These are phyloP conservation scores for Eptatretus atami DNA, from an alignment of 2,797 vertebrate genomes.

Conservation along the genomic window DNA sequence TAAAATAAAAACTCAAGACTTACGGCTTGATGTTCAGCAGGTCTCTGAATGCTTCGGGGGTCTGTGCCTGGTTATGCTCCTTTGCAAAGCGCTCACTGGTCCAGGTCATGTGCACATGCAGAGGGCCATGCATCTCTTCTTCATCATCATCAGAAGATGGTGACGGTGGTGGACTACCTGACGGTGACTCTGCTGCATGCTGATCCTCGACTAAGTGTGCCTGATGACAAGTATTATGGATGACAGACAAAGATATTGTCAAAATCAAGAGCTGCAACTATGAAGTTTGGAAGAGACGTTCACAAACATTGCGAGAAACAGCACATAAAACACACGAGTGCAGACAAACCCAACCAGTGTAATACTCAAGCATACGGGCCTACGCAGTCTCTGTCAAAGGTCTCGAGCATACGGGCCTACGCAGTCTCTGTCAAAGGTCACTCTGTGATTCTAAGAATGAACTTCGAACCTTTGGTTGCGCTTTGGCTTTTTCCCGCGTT, in stretches of 20 bases:
- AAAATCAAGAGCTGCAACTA: constrained; percentile 7
- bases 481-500: no score
- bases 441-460: no score
- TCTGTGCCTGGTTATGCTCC: constrained; percentile 16
- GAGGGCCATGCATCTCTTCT: constrained; percentile 34
- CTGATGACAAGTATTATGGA: constrained; percentile 17
- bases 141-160: constrained; percentile 11
- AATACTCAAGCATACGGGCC: no score
- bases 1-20: constrained; percentile 11
- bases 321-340: no score
- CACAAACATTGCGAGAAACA: no score
- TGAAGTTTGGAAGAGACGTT: no score
- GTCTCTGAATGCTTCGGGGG: constrained; percentile 65
- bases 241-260: neutral
- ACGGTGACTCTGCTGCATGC: constrained; percentile 28
- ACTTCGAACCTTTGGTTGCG: no score
- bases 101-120: constrained; percentile 90
- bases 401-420: no score
- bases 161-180: no score
- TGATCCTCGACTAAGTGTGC: constrained; percentile 85
- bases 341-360: no score
- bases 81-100: constrained; percentile 45
- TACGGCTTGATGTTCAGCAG: constrained; percentile 99
- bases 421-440: no score
- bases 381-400: no score